Base-by-base conservation (phyloP, 2,113 vertebrate species). In the Entelurus aequoreus region DNA sequence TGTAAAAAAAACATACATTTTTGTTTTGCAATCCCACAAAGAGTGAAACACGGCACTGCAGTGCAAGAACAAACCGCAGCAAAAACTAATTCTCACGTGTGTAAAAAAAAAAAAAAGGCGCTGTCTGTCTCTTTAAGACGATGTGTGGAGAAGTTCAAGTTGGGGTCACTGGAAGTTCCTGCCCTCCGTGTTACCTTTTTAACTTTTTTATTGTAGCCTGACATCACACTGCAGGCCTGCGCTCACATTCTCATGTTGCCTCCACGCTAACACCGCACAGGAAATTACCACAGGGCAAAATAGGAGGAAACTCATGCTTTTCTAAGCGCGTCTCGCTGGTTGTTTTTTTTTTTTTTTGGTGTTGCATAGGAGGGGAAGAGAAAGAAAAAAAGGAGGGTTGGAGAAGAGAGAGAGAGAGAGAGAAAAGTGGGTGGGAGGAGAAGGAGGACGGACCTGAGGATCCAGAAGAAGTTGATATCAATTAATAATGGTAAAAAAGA, bases 131-230 rank as follows among this genome's bases (percentile, higher is more conserved):
- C 91, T 93, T 93, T 92, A 93, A 92, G 90, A 86, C 85, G 69
- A 88, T 82, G 87, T 89, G 90, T 83, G 81, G 89, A 83, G 80
- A 89, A 87, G 90, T 92, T 93, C 89, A 91, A 86, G 87, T 90
- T 79, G 88, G 88, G 92, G 92, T 93, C 92, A 92, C 74, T 69
- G 66, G 67, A 88, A 92, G 92, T 92, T 92, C 90, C 89, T 93
- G 92, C 90, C 92, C 92, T 91, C 87, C 74, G 80, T 82, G 85
- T 93, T 93, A 93, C 92, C 92, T 92, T 92, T 40, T 90, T 87
- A 86, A 84, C 88, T 93, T 57, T 93, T 57, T 90, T 89, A 90
- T 88, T 90, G 83, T 88, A 89, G 88, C 84, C 89, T 88, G 88
- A 91, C 90, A 91, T 92, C 90, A 90, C 88, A 86, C 87, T 80